Evolutionary conservation across 2,888 invertebrate species (phyloP).

Genomic region (Mermis nigrescens): DNA sequence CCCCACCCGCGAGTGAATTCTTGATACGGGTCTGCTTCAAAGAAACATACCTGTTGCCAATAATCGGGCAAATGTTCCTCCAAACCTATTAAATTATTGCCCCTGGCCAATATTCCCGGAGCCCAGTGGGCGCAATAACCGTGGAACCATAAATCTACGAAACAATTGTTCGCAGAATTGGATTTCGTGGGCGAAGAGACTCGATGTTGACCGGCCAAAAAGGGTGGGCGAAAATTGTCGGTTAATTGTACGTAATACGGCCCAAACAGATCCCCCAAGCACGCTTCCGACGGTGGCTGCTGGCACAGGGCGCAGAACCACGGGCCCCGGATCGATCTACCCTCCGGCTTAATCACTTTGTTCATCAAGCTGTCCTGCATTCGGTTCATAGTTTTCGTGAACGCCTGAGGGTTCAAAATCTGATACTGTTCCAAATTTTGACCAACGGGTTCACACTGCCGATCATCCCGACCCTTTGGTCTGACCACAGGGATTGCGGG

Average conservation of each 20-base stretch:
- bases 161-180: not conserved
- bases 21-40: too few species aligned
- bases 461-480: too few species aligned
- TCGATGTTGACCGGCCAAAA: too few species aligned
- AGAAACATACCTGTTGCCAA: not conserved
- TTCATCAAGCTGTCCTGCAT: not conserved
- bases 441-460: too few species aligned
- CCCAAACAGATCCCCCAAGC: constrained; percentile 2
- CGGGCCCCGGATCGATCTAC: constrained; percentile 13
- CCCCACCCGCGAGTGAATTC: too few species aligned
- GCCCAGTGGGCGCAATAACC: constrained; percentile 1
- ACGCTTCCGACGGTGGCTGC: constrained; percentile 15
- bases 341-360: not conserved
- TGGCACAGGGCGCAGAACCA: constrained; percentile 5
- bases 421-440: not conserved
- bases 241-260: not conserved
- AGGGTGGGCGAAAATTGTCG: not conserved
- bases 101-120: not conserved
- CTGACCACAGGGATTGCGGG: too few species aligned
- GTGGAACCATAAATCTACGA: constrained; percentile 5
- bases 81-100: not conserved
- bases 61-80: not conserved
- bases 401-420: not conserved
- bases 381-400: not conserved
- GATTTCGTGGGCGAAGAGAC: not conserved